Evolutionary conservation across 30 jellyfish, hydroid and myxozoan species (phyloP).

Genomic region (Calvadosia cruxmelitensis): DNA sequence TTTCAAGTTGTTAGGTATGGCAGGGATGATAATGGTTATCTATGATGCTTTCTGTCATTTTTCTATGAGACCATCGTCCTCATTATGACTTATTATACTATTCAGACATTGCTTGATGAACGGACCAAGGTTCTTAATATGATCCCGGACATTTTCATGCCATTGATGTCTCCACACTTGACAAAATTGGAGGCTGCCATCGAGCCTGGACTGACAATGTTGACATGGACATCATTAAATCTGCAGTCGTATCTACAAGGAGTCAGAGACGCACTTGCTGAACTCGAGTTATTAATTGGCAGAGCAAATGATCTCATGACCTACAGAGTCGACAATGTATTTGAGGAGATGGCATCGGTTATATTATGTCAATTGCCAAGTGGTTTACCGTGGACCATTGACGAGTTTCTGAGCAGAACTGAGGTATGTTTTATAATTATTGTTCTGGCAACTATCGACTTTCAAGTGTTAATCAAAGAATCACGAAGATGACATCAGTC

Average conservation of each 20-base stretch:
- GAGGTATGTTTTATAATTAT: conserved; percentile 25
- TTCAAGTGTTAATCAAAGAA: no score
- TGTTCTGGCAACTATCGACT: no score
- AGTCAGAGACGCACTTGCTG: conserved; percentile 52
- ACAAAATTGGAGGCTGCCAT: conserved; percentile 74
- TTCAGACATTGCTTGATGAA: conserved; percentile 59
- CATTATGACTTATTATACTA: no score
- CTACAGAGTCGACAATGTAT: conserved; percentile 52
- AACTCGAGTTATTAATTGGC: conserved; percentile 62
- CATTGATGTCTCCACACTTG: conserved; percentile 72
- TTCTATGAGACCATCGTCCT: no score
- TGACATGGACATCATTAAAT: conserved; percentile 79
- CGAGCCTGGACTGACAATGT: conserved; percentile 85
- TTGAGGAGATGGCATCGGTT: conserved; percentile 38
- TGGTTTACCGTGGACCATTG: conserved; percentile 68
- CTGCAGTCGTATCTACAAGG: conserved; percentile 46
- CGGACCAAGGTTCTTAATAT: conserved; percentile 35
- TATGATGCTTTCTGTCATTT: no score
- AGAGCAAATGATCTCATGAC: conserved; percentile 65
- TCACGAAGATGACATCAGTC: no score
- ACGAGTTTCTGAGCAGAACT: conserved; percentile 46
- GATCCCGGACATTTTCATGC: conserved; percentile 41
- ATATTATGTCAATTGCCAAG: conserved; percentile 54
- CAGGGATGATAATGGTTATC: no score
- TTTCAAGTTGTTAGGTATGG: no score